A percentile compares a stretch with the other conserved stretches of the same genome.
phyloP scores from a whole-genome alignment of 2,888 invertebrate genomes.

The Hylaea fasciaria region DNA sequence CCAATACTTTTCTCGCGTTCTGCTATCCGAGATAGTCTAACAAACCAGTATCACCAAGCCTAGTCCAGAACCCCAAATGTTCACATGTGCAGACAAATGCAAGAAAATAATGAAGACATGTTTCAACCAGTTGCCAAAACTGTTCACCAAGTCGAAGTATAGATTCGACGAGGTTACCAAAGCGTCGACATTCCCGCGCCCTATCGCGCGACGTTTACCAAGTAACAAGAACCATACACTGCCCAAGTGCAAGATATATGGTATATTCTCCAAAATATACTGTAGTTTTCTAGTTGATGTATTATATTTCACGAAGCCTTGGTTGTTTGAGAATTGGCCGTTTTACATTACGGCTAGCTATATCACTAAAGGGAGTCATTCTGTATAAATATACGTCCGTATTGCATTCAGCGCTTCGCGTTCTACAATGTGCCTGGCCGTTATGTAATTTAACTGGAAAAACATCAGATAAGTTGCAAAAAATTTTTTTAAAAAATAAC shows the following conservation, averaged over 20 bases:
- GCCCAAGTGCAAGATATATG: slow-evolving; percentile 75
- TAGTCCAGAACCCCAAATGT: slow-evolving; percentile 35
- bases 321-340: not conserved
- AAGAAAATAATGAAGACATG: slow-evolving; percentile 78
- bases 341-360: no score
- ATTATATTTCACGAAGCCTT: not conserved
- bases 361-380: no score
- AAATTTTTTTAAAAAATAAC: no score
- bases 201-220: slow-evolving; percentile 61
- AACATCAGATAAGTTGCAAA: no score
- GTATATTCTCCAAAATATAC: slow-evolving; percentile 47
- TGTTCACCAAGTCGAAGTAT: slow-evolving; percentile 73
- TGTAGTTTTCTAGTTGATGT: slow-evolving; percentile 11
- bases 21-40: not conserved
- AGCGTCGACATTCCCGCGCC: slow-evolving; percentile 75
- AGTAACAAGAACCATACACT: slow-evolving; percentile 78
- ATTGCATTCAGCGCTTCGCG: no score
- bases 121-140: slow-evolving; percentile 73
- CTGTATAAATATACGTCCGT: no score
- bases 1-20: no score
- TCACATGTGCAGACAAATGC: slow-evolving; percentile 69
- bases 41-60: slow-evolving; percentile 1
- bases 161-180: slow-evolving; percentile 69
- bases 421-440: no score
- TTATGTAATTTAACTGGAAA: no score